These are phyloP conservation scores for Tretioscincus oriximinensis DNA, from an alignment of 2,113 vertebrate genomes.

Conservation along the genomic window DNA sequence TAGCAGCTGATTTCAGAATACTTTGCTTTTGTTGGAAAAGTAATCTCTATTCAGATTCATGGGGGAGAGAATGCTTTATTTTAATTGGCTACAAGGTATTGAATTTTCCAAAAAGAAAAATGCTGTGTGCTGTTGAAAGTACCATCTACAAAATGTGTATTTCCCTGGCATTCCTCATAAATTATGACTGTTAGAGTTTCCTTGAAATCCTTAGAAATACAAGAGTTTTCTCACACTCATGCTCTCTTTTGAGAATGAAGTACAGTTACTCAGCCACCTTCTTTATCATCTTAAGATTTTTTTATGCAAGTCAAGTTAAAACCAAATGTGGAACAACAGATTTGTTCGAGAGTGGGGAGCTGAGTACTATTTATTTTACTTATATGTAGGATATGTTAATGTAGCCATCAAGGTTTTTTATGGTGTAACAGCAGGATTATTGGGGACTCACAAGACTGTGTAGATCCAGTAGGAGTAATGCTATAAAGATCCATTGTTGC, in stretches of 20 bases:
- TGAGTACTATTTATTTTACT: too few relatives aligned
- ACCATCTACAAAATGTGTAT: not conserved
- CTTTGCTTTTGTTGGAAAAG: not conserved
- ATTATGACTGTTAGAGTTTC: not conserved
- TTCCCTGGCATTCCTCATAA: not conserved
- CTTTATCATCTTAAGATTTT: too few relatives aligned
- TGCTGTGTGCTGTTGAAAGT: not conserved
- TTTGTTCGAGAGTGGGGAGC: too few relatives aligned
- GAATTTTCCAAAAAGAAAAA: not conserved
- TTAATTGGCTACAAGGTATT: not conserved
- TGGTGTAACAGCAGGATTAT: too few relatives aligned
- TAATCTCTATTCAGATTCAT: not conserved
- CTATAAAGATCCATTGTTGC: too few relatives aligned
- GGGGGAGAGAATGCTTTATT: not conserved
- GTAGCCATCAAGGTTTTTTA: too few relatives aligned
- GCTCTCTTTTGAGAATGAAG: not conserved
- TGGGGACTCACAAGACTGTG: too few relatives aligned
- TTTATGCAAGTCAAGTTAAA: too few relatives aligned
- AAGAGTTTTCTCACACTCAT: not conserved
- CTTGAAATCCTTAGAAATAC: not conserved
- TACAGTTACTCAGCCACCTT: too few relatives aligned
- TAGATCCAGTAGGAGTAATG: too few relatives aligned
- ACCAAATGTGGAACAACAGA: too few relatives aligned
- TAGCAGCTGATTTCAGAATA: not conserved
- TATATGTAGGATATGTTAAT: too few relatives aligned